Base-by-base conservation (phyloP, 2,113 vertebrate genomes). In the Columbina picui region DNA sequence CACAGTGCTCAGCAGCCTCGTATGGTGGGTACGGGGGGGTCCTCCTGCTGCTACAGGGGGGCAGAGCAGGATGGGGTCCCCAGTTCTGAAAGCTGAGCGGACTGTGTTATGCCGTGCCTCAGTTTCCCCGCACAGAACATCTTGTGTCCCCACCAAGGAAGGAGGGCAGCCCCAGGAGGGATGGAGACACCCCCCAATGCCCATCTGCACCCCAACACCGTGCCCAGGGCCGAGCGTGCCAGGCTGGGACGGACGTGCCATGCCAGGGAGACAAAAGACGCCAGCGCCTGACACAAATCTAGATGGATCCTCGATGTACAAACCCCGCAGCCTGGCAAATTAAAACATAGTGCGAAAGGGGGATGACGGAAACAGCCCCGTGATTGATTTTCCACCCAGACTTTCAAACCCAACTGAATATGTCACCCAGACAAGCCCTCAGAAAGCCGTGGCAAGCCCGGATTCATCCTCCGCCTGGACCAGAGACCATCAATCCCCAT, bases 311-410 rank as follows among this genome's bases (percentile, higher is more conserved):
- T 61, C 20, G 12, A 43, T 10, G 88, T 9, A 75, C 36, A 55
- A 95, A 97, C 96, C 95, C 96, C 68, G 65, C 92, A 92, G 96
- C 91, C 96, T 75, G 94, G 97, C 94, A 97, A 96, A 98, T 98
- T 96, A 98, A 98, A 98, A 95, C 41, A 14, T 36, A 94, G 96
- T 14, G 26, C 3, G 7, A 63, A 91, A 92, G 89, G 87, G 87
- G 26, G 57, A 92, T 19, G 38, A n/a, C 41, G 23, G 89, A 90
- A 92, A 93, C 93, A 4, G 81, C 87, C 23, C 30, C 0, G 93
- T 97, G 97, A 98, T 96, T 97, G 97, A 97, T 98, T 97, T 93
- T 88, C 97, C 93, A 84, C 92, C 97, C 89, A 90, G 93, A 57
- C 93, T 38, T 94, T 97, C 93, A 77, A 95, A 96, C 93, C 43